phyloP scores from a whole-genome alignment of 2,797 vertebrate genomes.

The Fringilla coelebs region DNA sequence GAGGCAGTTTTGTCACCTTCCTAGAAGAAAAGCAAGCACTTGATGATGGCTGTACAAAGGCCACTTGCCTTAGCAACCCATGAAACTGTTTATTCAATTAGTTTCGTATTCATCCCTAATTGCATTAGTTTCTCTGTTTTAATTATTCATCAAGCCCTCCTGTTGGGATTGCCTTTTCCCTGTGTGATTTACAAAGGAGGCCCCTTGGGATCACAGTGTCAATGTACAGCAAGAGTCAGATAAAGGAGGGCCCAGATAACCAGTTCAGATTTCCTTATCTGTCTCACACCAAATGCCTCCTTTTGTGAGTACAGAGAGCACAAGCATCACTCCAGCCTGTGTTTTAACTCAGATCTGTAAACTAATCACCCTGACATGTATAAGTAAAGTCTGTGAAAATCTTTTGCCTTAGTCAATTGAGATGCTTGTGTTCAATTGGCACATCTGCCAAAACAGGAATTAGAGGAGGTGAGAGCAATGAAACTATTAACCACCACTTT shows the following conservation, averaged over 20 bases:
- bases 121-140: background rate
- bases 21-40: background rate
- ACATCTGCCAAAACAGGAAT: background rate
- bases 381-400: background rate
- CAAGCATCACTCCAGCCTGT: background rate
- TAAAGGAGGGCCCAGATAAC: background rate
- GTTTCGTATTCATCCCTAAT: background rate
- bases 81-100: background rate
- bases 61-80: background rate
- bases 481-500: background rate
- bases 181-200: background rate
- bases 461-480: background rate
- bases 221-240: background rate
- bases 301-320: slow-evolving; percentile 3
- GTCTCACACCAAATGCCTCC: background rate
- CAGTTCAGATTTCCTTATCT: slow-evolving; percentile 21
- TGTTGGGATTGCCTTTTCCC: background rate
- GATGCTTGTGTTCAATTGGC: background rate
- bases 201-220: background rate
- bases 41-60: background rate
- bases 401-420: background rate
- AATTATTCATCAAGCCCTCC: background rate
- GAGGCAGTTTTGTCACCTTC: background rate
- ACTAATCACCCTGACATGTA: background rate
- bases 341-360: background rate